Conservation (phyloP, 2,888 invertebrate genomes). For the Melinaea marsaeus region DNA sequence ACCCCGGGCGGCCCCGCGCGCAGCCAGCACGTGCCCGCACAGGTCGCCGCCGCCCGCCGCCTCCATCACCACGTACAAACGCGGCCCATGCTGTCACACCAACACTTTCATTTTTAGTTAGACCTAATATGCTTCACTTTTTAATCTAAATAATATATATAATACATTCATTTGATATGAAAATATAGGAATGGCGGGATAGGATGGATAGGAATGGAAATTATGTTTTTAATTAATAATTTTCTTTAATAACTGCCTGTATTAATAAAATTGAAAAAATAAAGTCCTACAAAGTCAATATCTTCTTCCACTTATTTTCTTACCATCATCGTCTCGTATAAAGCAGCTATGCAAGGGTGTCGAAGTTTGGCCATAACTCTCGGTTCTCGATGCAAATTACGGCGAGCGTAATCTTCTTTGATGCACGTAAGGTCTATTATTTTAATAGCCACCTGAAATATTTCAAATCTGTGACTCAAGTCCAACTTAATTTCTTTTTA, state of each 20-base stretch:
- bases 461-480: too few relatives aligned
- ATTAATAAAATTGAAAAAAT: too few relatives aligned
- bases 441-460: constrained; percentile 83
- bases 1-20: constrained; percentile 61
- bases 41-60: constrained; percentile 85
- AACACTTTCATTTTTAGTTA: neutral
- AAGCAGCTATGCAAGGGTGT: constrained; percentile 84
- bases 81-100: constrained; percentile 77
- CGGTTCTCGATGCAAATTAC: constrained; percentile 85
- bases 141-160: neutral
- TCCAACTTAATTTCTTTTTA: neutral
- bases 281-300: too few relatives aligned
- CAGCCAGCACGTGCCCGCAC: constrained; percentile 80
- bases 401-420: constrained; percentile 84
- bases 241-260: too few relatives aligned
- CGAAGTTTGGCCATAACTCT: constrained; percentile 82
- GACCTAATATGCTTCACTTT: neutral
- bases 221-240: too few relatives aligned
- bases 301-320: constrained; percentile 21
- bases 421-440: constrained; percentile 84
- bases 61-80: constrained; percentile 86
- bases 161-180: neutral
- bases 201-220: too few relatives aligned
- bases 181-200: too few relatives aligned
- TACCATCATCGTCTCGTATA: constrained; percentile 85